These are phyloP conservation scores for Drosophila macrospina DNA, from an alignment of 2,888 invertebrate species.

Conservation along the genomic window DNA sequence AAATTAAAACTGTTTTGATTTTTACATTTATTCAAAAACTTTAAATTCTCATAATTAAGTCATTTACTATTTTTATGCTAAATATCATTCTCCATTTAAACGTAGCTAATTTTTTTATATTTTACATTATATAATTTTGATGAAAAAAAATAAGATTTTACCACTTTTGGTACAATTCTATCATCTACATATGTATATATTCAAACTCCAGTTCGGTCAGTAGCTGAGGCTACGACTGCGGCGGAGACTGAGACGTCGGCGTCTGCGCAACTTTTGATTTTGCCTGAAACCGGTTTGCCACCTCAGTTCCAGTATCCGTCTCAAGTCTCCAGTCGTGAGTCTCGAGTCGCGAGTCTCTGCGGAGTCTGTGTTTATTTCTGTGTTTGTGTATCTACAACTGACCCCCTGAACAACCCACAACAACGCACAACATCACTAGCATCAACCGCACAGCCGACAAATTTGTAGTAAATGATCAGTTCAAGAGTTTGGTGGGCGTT, in stretches of 20 bases:
- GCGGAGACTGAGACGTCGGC: slow-evolving; percentile 37
- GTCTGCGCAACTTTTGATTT: slow-evolving; percentile 80
- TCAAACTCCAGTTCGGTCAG: slow-evolving; percentile 55
- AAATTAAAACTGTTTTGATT: too few species aligned
- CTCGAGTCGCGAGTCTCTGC: slow-evolving; percentile 12
- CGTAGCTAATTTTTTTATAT: too few species aligned
- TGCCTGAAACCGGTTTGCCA: slow-evolving; percentile 74
- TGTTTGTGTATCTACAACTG: slow-evolving; percentile 46
- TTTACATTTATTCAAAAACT: too few species aligned
- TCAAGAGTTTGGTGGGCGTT: slow-evolving; percentile 57
- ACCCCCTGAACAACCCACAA: slow-evolving; percentile 52
- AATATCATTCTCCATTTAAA: too few species aligned
- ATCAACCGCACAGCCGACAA: slow-evolving; percentile 52
- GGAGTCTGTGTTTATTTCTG: slow-evolving; percentile 44
- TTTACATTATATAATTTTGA: too few species aligned
- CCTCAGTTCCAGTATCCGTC: slow-evolving; percentile 34
- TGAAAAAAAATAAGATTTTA: too few species aligned
- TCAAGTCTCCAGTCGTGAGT: not conserved
- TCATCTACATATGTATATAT: too few species aligned
- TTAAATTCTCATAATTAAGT: too few species aligned
- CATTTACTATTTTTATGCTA: too few species aligned
- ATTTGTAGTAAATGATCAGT: slow-evolving; percentile 57
- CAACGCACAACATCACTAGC: slow-evolving; percentile 8
- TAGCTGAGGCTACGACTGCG: slow-evolving; percentile 31
- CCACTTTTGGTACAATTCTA: too few species aligned